Evolutionary conservation across 1,140 invertebrate species (phyloP).

Genomic region (Agraylea sexmaculata): DNA sequence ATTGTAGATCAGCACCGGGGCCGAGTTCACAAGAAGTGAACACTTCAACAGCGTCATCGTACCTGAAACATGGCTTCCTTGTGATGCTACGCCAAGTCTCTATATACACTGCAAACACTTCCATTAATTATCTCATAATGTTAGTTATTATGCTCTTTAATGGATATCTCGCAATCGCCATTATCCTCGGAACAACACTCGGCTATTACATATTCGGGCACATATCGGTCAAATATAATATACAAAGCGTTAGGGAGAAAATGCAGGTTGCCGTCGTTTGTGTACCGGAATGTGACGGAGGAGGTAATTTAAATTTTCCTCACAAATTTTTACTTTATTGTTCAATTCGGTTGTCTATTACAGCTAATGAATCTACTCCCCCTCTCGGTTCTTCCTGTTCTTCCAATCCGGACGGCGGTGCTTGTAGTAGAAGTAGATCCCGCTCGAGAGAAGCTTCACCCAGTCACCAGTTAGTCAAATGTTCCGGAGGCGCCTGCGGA

Average conservation of each 20-base stretch:
- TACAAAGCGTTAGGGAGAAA: slow-evolving; percentile 8
- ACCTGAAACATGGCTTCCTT: too few relatives aligned
- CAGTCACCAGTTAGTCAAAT: too few relatives aligned
- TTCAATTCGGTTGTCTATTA: not conserved
- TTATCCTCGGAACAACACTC: slow-evolving; percentile 61
- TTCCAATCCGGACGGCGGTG: too few relatives aligned
- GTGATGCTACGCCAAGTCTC: slow-evolving; percentile 29
- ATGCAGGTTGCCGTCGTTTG: slow-evolving; percentile 6
- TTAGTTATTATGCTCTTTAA: slow-evolving; percentile 83
- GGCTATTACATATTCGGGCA: slow-evolving; percentile 27
- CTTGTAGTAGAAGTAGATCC: too few relatives aligned
- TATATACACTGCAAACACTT: slow-evolving; percentile 37
- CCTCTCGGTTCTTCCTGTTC: too few relatives aligned
- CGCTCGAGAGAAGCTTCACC: too few relatives aligned
- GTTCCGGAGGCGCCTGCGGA: not conserved
- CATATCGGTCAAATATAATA: slow-evolving; percentile 6
- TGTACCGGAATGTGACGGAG: slow-evolving; percentile 15
- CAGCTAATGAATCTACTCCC: slow-evolving; percentile 15
- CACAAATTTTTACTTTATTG: not conserved
- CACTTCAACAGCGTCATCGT: too few relatives aligned
- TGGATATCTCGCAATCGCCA: slow-evolving; percentile 61
- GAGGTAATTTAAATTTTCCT: slow-evolving; percentile 3
- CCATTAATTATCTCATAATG: slow-evolving; percentile 77
- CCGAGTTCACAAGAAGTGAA: too few relatives aligned
- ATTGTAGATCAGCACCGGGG: too few relatives aligned